Evolutionary conservation across 2,113 vertebrate genomes (phyloP).

Genomic region (Axis porcinus): DNA sequence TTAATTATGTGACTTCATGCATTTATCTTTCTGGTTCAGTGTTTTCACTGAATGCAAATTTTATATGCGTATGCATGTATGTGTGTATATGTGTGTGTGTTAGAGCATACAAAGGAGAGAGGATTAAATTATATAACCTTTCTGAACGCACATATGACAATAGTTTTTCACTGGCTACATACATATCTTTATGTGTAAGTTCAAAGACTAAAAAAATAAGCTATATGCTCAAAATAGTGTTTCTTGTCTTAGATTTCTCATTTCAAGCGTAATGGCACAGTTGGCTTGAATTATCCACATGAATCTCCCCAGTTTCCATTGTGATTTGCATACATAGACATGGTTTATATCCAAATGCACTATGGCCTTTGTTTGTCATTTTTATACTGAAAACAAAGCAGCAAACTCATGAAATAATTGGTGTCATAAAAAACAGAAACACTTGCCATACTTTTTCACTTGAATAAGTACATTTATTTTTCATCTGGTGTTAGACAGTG

Average conservation of each 20-base stretch:
- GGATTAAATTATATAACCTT: not conserved
- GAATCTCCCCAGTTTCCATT: not conserved
- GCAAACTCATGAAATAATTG: slow-evolving; percentile 28
- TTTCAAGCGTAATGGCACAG: not conserved
- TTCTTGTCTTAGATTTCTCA: not conserved
- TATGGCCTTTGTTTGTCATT: not conserved
- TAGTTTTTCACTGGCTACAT: not conserved
- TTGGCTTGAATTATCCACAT: not conserved
- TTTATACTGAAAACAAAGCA: slow-evolving; percentile 30
- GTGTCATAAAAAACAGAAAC: slow-evolving; percentile 36
- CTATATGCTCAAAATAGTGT: not conserved
- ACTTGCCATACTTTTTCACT: slow-evolving; percentile 15
- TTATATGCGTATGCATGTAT: fast-evolving
- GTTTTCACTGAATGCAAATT: not conserved
- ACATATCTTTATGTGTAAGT: not conserved
- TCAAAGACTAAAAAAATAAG: not conserved
- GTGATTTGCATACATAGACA: not conserved
- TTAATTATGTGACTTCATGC: not conserved
- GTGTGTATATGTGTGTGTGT: not conserved
- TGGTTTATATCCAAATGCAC: not conserved
- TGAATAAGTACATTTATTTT: slow-evolving; percentile 48
- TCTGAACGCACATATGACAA: not conserved
- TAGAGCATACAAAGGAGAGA: not conserved
- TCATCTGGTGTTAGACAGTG: not conserved
- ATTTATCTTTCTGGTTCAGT: not conserved